Evolutionary conservation across 2,113 vertebrate species (phyloP), one percentile per base, ranked within the genome.

Genomic region (Microtus montanus): DNA sequence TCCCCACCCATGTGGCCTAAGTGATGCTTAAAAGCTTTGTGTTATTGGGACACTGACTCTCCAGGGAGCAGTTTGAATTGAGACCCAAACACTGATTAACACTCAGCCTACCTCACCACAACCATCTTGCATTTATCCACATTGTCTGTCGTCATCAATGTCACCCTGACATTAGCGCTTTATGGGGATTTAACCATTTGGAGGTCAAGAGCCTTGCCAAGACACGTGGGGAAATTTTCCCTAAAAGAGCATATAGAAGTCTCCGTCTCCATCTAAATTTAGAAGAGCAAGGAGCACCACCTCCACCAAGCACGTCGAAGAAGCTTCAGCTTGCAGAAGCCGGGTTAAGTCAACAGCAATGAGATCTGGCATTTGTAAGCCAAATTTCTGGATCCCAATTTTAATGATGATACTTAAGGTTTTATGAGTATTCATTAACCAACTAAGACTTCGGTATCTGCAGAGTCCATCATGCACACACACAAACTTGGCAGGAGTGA

Each of bases 1-100:
- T 54, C 74, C 54, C 33, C 44, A 68, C 87, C 68, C 86, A 44
- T 11, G 80, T 17, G 7, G 3, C 49, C 77, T 10, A 41, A 63
- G 68, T 2, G n/a, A 58, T 20, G 47, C 49, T 49, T 38, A 44
- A 71, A 35, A 12, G 11, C 47, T 86, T 90, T 70, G 75, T 93
- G 71, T n/a, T 7, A 0, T 47, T 54, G 49, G 52, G n/a, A 54
- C 38, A 26, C n/a, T 0, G 7, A 73, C 70, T 58, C 47, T 68
- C 85, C 52, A 7, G 77, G 54, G 85, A 90, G 73, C 41, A 75
- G 30, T n/a, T 44, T 79, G 41, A 87, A 28, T 26, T 58, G 44
- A 87, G 49, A 91, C 8, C 70, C 33, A 66, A 71, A 61, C 19
- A 54, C 2, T 0, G n/a, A 64, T 35, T 38, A 78, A 24, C 75